A percentile compares a stretch with the other conserved stretches of the same genome.
Conservation (phyloP, 2,113 vertebrate species). For the Antechinus flavipes region DNA sequence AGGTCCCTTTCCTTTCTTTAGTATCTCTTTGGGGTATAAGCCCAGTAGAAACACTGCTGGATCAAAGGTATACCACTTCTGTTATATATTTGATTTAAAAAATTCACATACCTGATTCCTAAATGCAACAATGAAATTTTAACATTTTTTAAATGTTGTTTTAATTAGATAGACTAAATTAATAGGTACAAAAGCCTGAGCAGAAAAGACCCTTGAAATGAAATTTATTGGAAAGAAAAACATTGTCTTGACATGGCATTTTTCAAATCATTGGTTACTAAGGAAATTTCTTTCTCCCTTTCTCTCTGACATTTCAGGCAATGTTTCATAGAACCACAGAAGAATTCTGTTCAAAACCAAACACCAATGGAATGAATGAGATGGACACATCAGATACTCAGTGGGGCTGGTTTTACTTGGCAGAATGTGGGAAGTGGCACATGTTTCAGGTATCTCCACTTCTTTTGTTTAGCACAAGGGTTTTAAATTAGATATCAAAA, state of each 20-base stretch:
- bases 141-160: constrained; percentile 20
- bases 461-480: neutral
- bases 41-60: too few species aligned
- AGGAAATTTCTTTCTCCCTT: neutral
- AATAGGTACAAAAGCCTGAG: neutral
- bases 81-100: neutral
- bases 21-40: too few species aligned
- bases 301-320: constrained; percentile 79
- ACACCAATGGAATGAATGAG: constrained; percentile 86
- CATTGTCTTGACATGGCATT: neutral
- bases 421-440: constrained; percentile 98
- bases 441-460: constrained; percentile 93
- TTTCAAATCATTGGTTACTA: constrained; percentile 11
- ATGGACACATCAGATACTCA: constrained; percentile 96
- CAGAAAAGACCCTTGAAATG: neutral
- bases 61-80: neutral
- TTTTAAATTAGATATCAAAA: neutral
- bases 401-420: constrained; percentile 98
- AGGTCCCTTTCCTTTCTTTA: too few species aligned
- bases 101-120: neutral
- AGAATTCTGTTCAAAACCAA: constrained; percentile 73
- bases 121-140: neutral
- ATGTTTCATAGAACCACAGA: constrained; percentile 81
- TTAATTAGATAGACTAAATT: neutral
- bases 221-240: constrained; percentile 42